A percentile compares a stretch with the other conserved stretches of the same genome.
phyloP scores from a whole-genome alignment of 2,113 vertebrate genomes.

The Sclerurus mexicanus region DNA sequence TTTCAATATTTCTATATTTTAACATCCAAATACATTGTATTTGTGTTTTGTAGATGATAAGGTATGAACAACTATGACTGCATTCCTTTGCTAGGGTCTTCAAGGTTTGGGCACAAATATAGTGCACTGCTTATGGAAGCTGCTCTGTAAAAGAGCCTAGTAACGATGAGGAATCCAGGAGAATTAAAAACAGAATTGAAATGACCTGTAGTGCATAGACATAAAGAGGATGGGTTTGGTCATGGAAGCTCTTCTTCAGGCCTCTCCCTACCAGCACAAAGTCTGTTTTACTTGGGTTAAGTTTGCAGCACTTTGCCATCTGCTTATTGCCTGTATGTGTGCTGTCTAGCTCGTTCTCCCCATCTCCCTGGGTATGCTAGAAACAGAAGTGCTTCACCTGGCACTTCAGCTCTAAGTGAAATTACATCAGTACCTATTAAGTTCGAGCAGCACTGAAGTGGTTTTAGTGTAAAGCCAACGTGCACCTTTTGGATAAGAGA shows the following conservation, averaged over 20 bases:
- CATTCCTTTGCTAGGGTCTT: background rate
- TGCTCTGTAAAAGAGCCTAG: background rate
- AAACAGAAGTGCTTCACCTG: background rate
- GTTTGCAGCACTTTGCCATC: background rate
- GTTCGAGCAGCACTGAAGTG: background rate
- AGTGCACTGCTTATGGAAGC: background rate
- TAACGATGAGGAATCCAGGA: background rate
- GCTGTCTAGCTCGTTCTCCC: background rate
- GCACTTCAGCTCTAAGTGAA: background rate
- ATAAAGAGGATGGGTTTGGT: background rate
- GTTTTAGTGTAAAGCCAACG: background rate
- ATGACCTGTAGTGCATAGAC: accelerated
- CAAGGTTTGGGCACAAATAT: background rate
- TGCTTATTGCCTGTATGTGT: background rate
- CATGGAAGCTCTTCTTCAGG: background rate
- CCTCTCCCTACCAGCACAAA: background rate
- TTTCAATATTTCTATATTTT: background rate
- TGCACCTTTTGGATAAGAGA: background rate
- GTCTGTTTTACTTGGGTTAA: background rate
- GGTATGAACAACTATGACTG: background rate
- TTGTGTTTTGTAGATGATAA: background rate
- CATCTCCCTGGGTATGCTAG: background rate
- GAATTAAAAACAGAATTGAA: background rate
- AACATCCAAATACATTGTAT: background rate
- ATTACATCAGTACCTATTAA: background rate